Base-by-base conservation (phyloP, 2,113 vertebrate species). In the Amblyornis subalaris region DNA sequence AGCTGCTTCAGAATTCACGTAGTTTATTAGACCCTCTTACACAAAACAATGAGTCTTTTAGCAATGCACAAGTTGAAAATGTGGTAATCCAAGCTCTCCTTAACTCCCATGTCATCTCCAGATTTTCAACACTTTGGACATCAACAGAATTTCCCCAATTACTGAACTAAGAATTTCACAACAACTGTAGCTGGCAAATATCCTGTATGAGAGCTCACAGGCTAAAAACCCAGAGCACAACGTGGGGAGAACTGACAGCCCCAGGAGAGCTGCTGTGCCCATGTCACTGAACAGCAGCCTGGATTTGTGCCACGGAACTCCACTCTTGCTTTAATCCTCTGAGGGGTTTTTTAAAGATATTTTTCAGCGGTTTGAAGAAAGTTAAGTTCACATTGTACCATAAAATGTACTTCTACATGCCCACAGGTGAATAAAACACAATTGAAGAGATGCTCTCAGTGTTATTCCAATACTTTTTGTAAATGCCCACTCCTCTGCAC, bases 361-460 rank as follows among this genome's bases (percentile, higher is more conserved):
- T 81, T 88, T 74, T 51, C 53, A 81, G 20, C 21, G 44, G 16
- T 55, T 45, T 77, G 35, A 66, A 67, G 28, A 72, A 71, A 71
- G 13, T 2, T 25, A 67, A 64, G 12, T 54, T 92, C 57, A 53
- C 5, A 15, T 5, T 53, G 40, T 29, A 64, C 40, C 53, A 64
- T 9, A 67, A 89, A 54, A 64, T n/a, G n/a, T n/a, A 24, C 44
- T 64, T 26, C 65, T 38, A 33, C 18, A 19, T 55, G 24, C 15
- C 57, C 80, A 84, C 28, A 92, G 45, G 42, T 55, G 57, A 92
- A 77, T 15, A 28, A 81, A 82, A 90, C 38, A 73, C 12, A 78
- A 85, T 2, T 10, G 14, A 90, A 64, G 51, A 62, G 45, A 60
- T 83, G 70, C 45, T 94, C 62, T 69, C 40, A 85, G 77, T 74